Conservation (phyloP, 2,113 vertebrate species). For the Mus spicilegus region DNA sequence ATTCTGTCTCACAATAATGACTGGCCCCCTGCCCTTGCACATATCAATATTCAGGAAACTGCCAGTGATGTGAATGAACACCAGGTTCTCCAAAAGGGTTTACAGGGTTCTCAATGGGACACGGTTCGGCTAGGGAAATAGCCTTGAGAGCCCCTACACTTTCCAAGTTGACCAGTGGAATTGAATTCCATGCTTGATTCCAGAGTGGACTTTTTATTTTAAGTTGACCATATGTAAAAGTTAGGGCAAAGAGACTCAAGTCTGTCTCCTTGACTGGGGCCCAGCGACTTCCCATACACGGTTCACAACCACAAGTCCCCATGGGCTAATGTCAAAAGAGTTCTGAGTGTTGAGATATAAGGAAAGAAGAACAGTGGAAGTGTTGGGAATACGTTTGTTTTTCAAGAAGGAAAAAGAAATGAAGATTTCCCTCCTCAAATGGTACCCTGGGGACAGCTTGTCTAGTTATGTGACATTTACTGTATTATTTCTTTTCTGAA, state of each 20-base stretch:
- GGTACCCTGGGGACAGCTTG: constrained; percentile 83
- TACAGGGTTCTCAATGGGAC: background rate
- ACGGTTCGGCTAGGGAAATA: background rate
- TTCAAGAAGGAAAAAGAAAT: constrained; percentile 76
- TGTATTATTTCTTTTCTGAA: constrained; percentile 88
- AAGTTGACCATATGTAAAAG: constrained; percentile 85
- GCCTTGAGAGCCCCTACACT: constrained; percentile 66
- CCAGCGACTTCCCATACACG: constrained; percentile 80
- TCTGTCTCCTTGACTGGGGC: constrained; percentile 83
- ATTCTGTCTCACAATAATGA: constrained; percentile 30
- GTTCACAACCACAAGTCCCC: constrained; percentile 73
- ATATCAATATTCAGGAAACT: constrained; percentile 39
- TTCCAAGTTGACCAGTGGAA: constrained; percentile 84
- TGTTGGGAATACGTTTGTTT: constrained; percentile 54
- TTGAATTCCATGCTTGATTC: constrained; percentile 86
- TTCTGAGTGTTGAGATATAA: constrained; percentile 79
- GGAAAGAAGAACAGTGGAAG: constrained; percentile 74
- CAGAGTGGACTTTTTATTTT: constrained; percentile 89
- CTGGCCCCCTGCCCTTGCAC: constrained; percentile 42
- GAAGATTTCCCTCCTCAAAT: constrained; percentile 84
- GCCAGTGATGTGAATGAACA: constrained; percentile 32
- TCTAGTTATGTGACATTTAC: constrained; percentile 81
- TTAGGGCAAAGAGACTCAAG: constrained; percentile 78
- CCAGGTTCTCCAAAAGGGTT: constrained; percentile 40
- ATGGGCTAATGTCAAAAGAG: constrained; percentile 82